Base-by-base conservation (phyloP, 1,140 invertebrate species). In the Patella vulgata region DNA sequence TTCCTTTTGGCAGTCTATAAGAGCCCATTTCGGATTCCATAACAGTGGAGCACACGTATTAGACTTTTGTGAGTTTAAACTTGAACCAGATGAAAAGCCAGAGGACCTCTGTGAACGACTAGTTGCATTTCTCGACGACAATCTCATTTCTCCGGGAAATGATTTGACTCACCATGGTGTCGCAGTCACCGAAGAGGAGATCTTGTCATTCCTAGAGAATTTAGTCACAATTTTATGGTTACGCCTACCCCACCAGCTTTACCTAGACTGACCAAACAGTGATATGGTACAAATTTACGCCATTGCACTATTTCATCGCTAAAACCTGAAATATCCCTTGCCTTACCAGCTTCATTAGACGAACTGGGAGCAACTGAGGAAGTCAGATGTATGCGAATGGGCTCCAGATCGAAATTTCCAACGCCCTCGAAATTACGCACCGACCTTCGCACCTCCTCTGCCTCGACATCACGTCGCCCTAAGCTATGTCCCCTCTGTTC, bases 281-380 rank as follows among this genome's bases (percentile, higher is more conserved):
- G 31, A 46, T 33, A 5, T 14, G 70, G 67, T 0, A 73, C 59
- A 0, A 68, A 75, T 27, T 30, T 73, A 0, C 48, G 62, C 1
- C 33, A 44, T 0, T 23, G 59, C 6, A 64, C 62, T 12, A 51
- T 75, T 11, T 62, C 68, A 17, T 68, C 67, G 1, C 63, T 73
- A 4, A 75, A 75, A 55, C 70, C 73, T 1, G 68, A 75, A 39
- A 68, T 73, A 11, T 68, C 70, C 25, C 64, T 57, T 14, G 71
- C 64, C 0, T 21, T 70, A 17, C 23, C 17, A 1, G 67, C 63
- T 3, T 33, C 67, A 23, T 59, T 73, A 9, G 59, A 69, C 17
- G 66, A 72, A 51, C 12, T 69, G 25, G 36, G 14, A 66, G n/a
- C n/a, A n/a, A n/a, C n/a, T n/a, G n/a, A n/a, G n/a, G n/a, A n/a